Base-by-base conservation (phyloP, 2,113 vertebrate species). In the Clinocottus analis region DNA sequence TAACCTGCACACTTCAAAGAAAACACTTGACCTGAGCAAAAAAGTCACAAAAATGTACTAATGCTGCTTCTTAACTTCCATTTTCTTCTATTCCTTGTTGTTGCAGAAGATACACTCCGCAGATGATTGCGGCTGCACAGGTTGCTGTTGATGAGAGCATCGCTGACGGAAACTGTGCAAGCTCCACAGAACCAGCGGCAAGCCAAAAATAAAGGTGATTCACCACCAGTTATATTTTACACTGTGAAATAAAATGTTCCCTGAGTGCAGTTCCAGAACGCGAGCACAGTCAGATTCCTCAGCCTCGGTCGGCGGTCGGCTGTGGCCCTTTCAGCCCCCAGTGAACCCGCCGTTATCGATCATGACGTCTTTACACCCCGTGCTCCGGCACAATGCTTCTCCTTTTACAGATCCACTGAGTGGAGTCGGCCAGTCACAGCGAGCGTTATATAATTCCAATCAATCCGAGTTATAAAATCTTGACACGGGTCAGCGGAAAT, bases 391-490 rank as follows among this genome's bases (percentile, higher is more conserved):
- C 19, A 64, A 81, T 68, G 72, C 79, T 83, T 86, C 82, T 63
- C 70, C 82, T 83, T 87, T 90, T 73, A 86, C 79, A 74, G 81
- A 87, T 72, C 84, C 88, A 89, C 86, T 87, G 84, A 90, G 87
- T 73, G 74, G 87, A 91, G 59, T 84, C 87, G 84, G 84, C 88
- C 89, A 80, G 84, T 91, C 90, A 88, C 55, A 29, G 87, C 75
- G 60, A 75, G 68, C 77, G 47, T 90, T 87, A 90, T 92, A 91
- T 86, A 91, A 91, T 90, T 86, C 82, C 78, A 87, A 93, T 94
- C 90, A 91, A 91, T 93, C 87, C 76, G 83, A 86, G 90, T 86
- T 91, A 87, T 94, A 91, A 93, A 92, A 89, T 83, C 87, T 84
- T 85, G 90, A 90, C 85, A 86, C 58, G 59, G 79, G 77, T 90